Base-by-base conservation (phyloP, 2,797 vertebrate species). In the Rhinella marina region DNA sequence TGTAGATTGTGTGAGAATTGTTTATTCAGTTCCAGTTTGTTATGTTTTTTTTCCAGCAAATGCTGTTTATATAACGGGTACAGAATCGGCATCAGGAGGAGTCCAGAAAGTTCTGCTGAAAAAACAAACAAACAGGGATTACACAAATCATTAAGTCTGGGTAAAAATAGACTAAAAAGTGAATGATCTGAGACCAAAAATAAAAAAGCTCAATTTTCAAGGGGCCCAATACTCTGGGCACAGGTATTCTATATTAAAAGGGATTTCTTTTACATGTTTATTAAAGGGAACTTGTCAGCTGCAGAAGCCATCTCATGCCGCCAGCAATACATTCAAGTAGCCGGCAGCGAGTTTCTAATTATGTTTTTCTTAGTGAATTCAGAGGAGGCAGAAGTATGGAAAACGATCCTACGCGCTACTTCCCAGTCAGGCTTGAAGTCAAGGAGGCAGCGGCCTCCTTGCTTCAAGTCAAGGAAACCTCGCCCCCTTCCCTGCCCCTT, bases 11-110 rank as follows among this genome's bases (percentile, higher is more conserved):
- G 76, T 80, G 76, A 78, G 79, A 78, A 80, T 64, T 56, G 85
- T 86, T 86, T 86, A 86, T 86, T 79, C 77, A 79, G 73, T 68
- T 7, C 16, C 23, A 86, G 75, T 77, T 85, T 84, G 82, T 76
- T 85, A 86, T 80, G 48, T 86, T 78, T 78, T 68, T 78, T 76
- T 86, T 79, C 50, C 80, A 56, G 64, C 75, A 86, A 66, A 19
- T 16, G 19, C 68, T 86, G 62, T 86, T 86, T 86, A 86, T 85
- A 62, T 68, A 70, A 80, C 13, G 62, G 62, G n/a, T 56, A 72
- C 11, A 57, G 68, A 62, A 77, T 19, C 54, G 85, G 61, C 61
- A 78, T 86, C 85, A 48, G 66, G 70, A 85, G n/a, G 9, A 56
- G n/a, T 52, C 54, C 82, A 75, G 70, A 75, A 84, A 73, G 68